Evolutionary conservation across 2,797 vertebrate genomes (phyloP).

Genomic region (Lycodopsis pacificus): DNA sequence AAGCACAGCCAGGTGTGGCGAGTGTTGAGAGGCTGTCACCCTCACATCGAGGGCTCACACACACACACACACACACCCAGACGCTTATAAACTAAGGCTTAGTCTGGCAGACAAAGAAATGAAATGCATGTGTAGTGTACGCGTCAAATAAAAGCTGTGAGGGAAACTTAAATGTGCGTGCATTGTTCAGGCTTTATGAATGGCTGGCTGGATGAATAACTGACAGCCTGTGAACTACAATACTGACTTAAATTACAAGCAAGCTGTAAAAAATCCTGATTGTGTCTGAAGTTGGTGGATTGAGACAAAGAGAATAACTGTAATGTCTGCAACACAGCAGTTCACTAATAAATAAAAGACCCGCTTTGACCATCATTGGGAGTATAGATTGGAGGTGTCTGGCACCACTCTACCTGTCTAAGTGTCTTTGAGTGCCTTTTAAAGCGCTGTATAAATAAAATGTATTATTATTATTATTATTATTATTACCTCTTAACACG

Average conservation of each 20-base stretch:
- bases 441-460: no score
- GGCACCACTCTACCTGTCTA: neutral
- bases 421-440: no score
- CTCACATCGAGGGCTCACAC: constrained; percentile 8
- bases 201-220: constrained; percentile 27
- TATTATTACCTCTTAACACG: neutral
- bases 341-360: neutral
- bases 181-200: neutral
- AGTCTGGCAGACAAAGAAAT: constrained; percentile 36
- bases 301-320: neutral
- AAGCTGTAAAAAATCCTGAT: neutral
- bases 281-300: neutral
- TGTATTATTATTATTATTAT: no score
- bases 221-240: constrained; percentile 22
- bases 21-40: constrained; percentile 40
- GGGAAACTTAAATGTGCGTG: neutral
- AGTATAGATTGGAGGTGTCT: neutral
- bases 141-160: constrained; percentile 7
- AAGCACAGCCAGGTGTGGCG: constrained; percentile 57
- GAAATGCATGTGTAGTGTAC: constrained; percentile 19
- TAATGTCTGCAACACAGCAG: neutral
- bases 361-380: neutral
- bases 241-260: constrained; percentile 23
- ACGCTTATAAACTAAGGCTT: constrained; percentile 33
- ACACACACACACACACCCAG: constrained; percentile 1